phyloP scores from a whole-genome alignment of 2,113 vertebrate species.

The Chaetorhynchus papuensis region DNA sequence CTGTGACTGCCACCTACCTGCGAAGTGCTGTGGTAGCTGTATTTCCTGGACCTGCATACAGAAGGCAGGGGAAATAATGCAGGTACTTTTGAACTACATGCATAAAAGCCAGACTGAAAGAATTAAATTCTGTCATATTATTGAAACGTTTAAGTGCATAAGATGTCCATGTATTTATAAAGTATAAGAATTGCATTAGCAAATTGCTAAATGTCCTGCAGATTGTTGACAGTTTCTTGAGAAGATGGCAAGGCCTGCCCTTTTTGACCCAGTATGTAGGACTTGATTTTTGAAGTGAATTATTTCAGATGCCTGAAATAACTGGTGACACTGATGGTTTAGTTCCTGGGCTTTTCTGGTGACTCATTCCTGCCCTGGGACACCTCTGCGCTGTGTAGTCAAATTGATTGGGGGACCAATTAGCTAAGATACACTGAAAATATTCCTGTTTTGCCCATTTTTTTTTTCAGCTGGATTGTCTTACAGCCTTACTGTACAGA shows the following conservation, averaged over 20 bases:
- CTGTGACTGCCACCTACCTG: neutral
- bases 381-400: neutral
- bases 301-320: neutral
- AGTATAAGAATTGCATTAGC: neutral
- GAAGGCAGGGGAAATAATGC: neutral
- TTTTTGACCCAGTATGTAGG: neutral
- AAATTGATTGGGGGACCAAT: neutral
- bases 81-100: neutral
- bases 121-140: neutral
- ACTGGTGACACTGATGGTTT: neutral
- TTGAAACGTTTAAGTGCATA: neutral
- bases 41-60: accelerated
- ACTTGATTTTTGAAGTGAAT: neutral
- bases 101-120: neutral
- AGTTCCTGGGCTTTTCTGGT: neutral
- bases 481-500: neutral
- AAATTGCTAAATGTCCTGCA: neutral
- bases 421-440: neutral
- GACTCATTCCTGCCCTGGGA: neutral
- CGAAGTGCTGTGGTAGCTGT: neutral
- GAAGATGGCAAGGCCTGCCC: neutral
- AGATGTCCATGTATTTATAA: neutral
- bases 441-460: accelerated
- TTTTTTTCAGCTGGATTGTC: neutral
- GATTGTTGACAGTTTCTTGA: neutral